Conservation (phyloP, 2,888 invertebrate species). For the Phortica okadai region DNA sequence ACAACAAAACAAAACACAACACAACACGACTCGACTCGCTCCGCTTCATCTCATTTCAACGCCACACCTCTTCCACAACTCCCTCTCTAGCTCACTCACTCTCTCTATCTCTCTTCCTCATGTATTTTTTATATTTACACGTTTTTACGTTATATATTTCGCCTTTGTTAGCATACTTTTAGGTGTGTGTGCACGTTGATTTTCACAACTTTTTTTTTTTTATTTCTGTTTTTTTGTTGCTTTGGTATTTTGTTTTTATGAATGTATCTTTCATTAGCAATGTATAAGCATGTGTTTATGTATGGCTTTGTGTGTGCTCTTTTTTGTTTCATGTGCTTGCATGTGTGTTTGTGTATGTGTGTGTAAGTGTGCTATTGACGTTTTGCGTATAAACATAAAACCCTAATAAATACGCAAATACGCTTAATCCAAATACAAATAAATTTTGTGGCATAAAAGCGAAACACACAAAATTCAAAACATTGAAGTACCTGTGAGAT, state of each 20-base stretch:
- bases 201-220: slow-evolving; percentile 51
- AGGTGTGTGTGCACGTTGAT: background rate
- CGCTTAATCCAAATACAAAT: slow-evolving; percentile 7
- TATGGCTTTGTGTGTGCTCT: background rate
- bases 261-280: slow-evolving; percentile 39
- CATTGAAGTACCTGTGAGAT: background rate
- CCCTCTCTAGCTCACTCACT: too few species aligned
- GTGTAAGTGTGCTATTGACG: slow-evolving; percentile 17
- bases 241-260: slow-evolving; percentile 12
- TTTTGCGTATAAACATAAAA: background rate
- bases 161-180: slow-evolving; percentile 3
- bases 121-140: background rate
- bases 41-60: background rate
- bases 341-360: background rate
- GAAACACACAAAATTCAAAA: background rate
- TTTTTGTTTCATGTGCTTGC: slow-evolving; percentile 5
- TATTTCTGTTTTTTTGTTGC: slow-evolving; percentile 40
- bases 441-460: slow-evolving; percentile 6
- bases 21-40: background rate
- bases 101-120: background rate
- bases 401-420: slow-evolving; percentile 13
- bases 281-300: slow-evolving; percentile 2
- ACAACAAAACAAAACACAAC: background rate
- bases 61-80: too few species aligned
- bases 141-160: too few species aligned